These are phyloP conservation scores for Cheilosia scutellata DNA, from an alignment of 2,888 invertebrate genomes.

Conservation along the genomic window DNA sequence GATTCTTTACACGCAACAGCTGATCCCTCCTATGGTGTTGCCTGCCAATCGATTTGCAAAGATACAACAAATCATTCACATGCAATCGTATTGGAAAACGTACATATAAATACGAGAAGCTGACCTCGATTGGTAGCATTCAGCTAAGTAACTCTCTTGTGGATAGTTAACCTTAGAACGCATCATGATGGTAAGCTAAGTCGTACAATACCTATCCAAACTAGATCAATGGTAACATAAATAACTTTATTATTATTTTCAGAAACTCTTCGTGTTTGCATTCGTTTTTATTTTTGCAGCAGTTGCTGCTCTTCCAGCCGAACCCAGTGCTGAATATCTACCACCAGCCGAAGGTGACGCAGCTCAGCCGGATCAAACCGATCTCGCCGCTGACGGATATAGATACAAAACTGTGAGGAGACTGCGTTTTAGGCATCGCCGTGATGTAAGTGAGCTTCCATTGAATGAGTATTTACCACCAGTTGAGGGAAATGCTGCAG, in stretches of 20 bases:
- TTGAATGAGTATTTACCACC: constrained; percentile 57
- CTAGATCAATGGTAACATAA: not conserved
- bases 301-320: constrained; percentile 79
- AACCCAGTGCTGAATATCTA: constrained; percentile 49
- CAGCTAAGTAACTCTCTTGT: not conserved
- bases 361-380: not conserved
- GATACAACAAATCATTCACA: not conserved
- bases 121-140: not conserved
- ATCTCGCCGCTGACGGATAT: constrained; percentile 77
- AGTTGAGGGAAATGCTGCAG: not conserved
- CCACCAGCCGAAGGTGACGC: constrained; percentile 1
- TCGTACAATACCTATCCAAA: not conserved
- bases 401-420: constrained; percentile 79
- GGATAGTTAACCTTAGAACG: not conserved
- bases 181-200: constrained; percentile 1
- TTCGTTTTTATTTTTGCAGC: constrained; percentile 77
- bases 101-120: not conserved
- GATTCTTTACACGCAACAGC: no score
- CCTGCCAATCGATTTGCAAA: not conserved
- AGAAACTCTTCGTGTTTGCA: constrained; percentile 37
- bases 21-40: no score
- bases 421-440: constrained; percentile 33
- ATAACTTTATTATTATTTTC: not conserved
- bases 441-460: no score
- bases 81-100: not conserved